Evolutionary conservation across 2,113 vertebrate species (phyloP), one percentile per base, ranked within the genome.

Genomic region (Polypterus senegalus): DNA sequence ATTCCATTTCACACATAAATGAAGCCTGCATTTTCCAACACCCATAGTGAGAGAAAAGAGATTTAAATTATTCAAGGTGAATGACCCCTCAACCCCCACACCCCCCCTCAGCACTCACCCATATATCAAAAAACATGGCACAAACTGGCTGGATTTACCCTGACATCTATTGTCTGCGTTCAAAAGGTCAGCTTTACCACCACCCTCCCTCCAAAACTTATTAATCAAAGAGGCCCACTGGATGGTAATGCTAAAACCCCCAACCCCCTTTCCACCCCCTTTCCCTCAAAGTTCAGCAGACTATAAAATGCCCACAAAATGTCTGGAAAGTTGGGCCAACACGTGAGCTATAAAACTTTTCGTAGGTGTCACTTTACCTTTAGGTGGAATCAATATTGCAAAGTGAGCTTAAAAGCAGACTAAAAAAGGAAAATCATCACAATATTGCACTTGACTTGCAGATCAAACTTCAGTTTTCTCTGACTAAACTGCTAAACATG

Each of bases 141-240:
- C 27, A 66, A 81, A 67, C 69, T 64, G 66, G 46, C 72, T 75
- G 77, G 75, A 83, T 84, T 76, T 74, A 71, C 47, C 66, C 44
- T 1, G 62, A 73, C 58, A 61, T 61, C 54, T 73, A 53, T 69
- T 75, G 58, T 70, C 73, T 73, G 62, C 59, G 70, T 76, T 76
- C 64, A 75, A 81, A 78, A 78, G 79, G 80, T 84, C 84, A 89
- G 79, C 79, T 74, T 66, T 73, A 69, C 65, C 67, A 64, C 72
- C 67, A 71, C 69, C 72, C 72, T 71, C 79, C 74, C 75, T 83
- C 76, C 80, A 85, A 79, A 81, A 79, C 66, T 27, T 27, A 27
- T 27, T 27, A 27, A 27, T 27, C 27, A 27, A 27, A 63, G 4
- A 54, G 73, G 75, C 81, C 77, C 79, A 82, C 75, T 67, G 74